These are phyloP conservation scores for Andrena praecox DNA, from an alignment of 2,888 invertebrate species.

Conservation along the genomic window DNA sequence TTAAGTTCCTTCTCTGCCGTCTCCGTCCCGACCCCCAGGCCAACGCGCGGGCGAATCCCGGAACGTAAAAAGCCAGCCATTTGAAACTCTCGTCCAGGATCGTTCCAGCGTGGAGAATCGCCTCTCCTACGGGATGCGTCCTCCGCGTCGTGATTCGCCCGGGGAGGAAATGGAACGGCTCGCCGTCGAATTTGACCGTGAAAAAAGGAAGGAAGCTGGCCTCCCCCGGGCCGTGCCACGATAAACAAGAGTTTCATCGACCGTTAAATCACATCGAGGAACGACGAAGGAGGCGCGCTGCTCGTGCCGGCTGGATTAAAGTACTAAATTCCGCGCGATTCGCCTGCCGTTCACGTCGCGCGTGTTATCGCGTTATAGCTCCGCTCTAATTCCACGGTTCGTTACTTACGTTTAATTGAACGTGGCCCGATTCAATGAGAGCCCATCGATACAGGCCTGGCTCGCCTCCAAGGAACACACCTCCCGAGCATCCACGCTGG, in stretches of 20 bases:
- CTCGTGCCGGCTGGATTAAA: constrained; percentile 36
- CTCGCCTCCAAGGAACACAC: constrained; percentile 40
- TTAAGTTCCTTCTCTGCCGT: constrained; percentile 31
- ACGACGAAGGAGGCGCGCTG: background rate
- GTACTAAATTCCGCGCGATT: constrained; percentile 57
- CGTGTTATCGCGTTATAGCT: constrained; percentile 57
- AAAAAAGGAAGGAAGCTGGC: background rate
- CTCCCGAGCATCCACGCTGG: background rate
- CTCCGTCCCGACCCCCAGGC: background rate
- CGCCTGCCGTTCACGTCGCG: constrained; percentile 33
- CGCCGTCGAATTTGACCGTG: constrained; percentile 21
- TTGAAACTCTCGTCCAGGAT: constrained; percentile 34
- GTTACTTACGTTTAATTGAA: constrained; percentile 67
- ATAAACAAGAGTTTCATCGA: constrained; percentile 59
- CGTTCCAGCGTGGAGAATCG: constrained; percentile 36
- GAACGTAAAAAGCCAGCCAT: constrained; percentile 21
- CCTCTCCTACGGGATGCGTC: background rate
- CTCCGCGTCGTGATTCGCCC: constrained; percentile 27
- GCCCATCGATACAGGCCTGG: constrained; percentile 58
- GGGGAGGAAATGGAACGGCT: constrained; percentile 35
- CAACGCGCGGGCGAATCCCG: background rate
- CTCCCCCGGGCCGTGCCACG: background rate
- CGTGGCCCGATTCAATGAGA: constrained; percentile 48
- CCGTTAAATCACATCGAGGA: constrained; percentile 48
- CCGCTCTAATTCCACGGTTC: constrained; percentile 61